phyloP scores from a whole-genome alignment of 2,888 invertebrate genomes.

The Ischnus inquisitorius region DNA sequence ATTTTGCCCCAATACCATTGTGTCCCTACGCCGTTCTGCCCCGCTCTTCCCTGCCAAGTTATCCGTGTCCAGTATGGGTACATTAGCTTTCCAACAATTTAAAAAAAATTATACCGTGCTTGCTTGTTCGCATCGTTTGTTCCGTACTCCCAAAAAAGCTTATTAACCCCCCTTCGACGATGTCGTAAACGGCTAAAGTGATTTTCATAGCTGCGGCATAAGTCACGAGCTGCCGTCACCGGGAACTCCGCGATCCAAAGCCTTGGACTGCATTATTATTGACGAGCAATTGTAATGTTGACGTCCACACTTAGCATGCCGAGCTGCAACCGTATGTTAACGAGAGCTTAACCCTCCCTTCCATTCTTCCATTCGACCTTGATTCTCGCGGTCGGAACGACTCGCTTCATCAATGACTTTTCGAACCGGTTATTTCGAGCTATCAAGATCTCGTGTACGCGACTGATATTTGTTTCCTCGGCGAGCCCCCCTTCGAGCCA shows the following conservation, averaged over 20 bases:
- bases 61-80: too few relatives aligned
- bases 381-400: neutral
- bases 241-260: neutral
- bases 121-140: too few relatives aligned
- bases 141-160: too few relatives aligned
- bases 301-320: neutral
- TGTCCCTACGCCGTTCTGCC: too few relatives aligned
- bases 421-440: neutral
- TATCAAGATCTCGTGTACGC: neutral
- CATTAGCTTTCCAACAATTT: too few relatives aligned
- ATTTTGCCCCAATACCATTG: too few relatives aligned
- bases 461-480: neutral
- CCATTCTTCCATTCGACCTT: neutral
- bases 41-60: too few relatives aligned
- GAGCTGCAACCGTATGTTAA: neutral
- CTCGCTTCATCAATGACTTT: neutral
- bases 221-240: too few relatives aligned
- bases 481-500: neutral
- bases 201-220: too few relatives aligned
- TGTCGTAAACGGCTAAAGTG: too few relatives aligned
- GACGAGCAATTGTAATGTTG: slow-evolving; percentile 6
- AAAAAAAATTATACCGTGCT: too few relatives aligned
- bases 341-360: slow-evolving; percentile 8
- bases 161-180: too few relatives aligned
- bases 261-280: neutral